Conservation (phyloP, 2,113 vertebrate genomes). For the Aramus guarauna region DNA sequence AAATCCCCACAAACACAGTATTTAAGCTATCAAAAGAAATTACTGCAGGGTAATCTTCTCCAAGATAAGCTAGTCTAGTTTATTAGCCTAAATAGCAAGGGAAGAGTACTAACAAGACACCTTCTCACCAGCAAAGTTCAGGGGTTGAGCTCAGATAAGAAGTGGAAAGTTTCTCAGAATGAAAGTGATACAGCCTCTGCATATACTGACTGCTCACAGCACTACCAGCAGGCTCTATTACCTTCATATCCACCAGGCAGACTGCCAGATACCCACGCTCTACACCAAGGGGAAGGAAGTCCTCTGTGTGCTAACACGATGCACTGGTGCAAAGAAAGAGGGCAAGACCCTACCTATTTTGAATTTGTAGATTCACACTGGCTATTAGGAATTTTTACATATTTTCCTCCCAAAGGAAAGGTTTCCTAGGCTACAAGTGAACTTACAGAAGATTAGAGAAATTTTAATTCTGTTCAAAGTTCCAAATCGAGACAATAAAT, state of each 20-base stretch:
- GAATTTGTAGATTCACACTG: not conserved
- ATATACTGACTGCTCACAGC: fast-evolving
- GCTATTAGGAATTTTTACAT: not conserved
- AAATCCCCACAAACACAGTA: not conserved
- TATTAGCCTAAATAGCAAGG: not conserved
- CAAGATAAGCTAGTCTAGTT: not conserved
- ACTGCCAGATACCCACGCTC: not conserved
- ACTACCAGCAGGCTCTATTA: fast-evolving
- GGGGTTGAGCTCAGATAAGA: not conserved
- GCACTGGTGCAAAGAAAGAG: not conserved
- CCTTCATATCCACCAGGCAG: fast-evolving
- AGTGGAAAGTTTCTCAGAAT: not conserved
- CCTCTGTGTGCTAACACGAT: not conserved
- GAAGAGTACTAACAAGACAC: not conserved
- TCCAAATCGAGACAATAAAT: not conserved
- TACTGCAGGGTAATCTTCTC: not conserved
- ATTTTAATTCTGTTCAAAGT: not conserved
- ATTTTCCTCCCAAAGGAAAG: not conserved
- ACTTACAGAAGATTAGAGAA: not conserved
- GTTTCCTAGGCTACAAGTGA: not conserved
- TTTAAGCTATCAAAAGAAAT: not conserved
- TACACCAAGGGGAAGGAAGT: not conserved
- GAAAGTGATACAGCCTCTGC: not conserved
- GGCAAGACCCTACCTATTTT: not conserved
- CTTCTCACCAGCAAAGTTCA: not conserved